Evolutionary conservation across 2,113 vertebrate genomes (phyloP).

Genomic region (Nerophis ophidion): DNA sequence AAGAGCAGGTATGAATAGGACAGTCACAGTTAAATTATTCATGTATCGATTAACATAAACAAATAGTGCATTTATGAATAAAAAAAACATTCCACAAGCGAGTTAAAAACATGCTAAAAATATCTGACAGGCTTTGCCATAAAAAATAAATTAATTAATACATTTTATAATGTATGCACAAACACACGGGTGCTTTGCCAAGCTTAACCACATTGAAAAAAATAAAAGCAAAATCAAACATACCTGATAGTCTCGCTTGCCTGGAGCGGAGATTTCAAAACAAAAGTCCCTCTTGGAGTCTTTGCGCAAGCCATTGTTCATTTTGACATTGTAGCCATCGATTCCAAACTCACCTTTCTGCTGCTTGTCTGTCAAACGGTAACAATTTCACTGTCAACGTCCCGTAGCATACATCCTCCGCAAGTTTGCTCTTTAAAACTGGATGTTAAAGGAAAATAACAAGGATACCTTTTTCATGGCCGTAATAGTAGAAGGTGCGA

Average conservation of each 20-base stretch:
- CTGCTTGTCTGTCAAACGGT: constrained; percentile 87
- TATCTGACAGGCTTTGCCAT: constrained; percentile 18
- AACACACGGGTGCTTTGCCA: constrained; percentile 4
- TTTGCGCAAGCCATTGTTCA: constrained; percentile 86
- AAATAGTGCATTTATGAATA: constrained; percentile 55
- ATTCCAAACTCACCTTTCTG: constrained; percentile 96
- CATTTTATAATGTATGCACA: constrained; percentile 28
- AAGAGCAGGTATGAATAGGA: constrained; percentile 36
- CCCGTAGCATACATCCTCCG: background rate
- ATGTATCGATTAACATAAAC: constrained; percentile 59
- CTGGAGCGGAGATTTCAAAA: constrained; percentile 92
- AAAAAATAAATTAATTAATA: constrained; percentile 43
- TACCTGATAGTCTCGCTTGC: constrained; percentile 96
- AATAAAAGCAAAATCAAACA: background rate
- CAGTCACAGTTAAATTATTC: constrained; percentile 39
- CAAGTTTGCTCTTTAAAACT: too few relatives aligned
- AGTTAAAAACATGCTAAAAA: constrained; percentile 36
- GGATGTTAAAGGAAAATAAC: background rate
- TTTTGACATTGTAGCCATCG: constrained; percentile 85
- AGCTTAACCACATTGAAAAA: background rate
- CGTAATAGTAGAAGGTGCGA: constrained; percentile 89
- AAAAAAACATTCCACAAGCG: constrained; percentile 49
- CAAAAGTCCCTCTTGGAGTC: constrained; percentile 95
- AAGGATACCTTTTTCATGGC: constrained; percentile 88
- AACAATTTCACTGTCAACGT: background rate